Percentiles rank a stretch among this genome's conserved stretches.
Evolutionary conservation across 2,888 invertebrate species (phyloP).

Genomic region (Catonia carolina): DNA sequence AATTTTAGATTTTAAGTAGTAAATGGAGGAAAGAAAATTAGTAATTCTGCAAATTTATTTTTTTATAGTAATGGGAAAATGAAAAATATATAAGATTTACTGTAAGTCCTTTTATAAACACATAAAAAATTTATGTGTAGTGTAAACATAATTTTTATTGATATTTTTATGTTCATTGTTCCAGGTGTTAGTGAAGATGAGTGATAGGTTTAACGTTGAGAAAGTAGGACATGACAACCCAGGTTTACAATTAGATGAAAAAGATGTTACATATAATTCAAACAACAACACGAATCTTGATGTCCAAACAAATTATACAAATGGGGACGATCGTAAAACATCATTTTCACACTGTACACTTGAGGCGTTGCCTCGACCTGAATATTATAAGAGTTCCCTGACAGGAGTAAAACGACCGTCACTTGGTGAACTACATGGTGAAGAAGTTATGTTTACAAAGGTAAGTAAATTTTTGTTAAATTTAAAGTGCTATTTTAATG

Average conservation of each 20-base stretch:
- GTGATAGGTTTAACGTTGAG: slow-evolving; percentile 1
- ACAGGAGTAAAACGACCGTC: neutral
- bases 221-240: slow-evolving; percentile 3
- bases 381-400: slow-evolving; percentile 2
- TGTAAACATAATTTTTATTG: too few relatives aligned
- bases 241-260: neutral
- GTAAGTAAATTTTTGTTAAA: neutral
- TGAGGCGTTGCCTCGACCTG: neutral
- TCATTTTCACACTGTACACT: slow-evolving; percentile 2
- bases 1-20: too few relatives aligned
- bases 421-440: neutral
- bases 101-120: too few relatives aligned
- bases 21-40: too few relatives aligned
- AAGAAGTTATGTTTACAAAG: slow-evolving; percentile 2
- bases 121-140: too few relatives aligned
- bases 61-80: too few relatives aligned
- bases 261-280: neutral
- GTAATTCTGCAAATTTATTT: too few relatives aligned
- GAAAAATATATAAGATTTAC: too few relatives aligned
- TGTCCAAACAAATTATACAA: too few relatives aligned
- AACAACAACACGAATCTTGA: neutral
- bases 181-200: neutral
- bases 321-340: neutral
- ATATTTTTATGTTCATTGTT: too few relatives aligned
- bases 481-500: too few relatives aligned